Base-by-base conservation (phyloP, 2,113 vertebrate species). In the Rhinolophus ferrumequinum region DNA sequence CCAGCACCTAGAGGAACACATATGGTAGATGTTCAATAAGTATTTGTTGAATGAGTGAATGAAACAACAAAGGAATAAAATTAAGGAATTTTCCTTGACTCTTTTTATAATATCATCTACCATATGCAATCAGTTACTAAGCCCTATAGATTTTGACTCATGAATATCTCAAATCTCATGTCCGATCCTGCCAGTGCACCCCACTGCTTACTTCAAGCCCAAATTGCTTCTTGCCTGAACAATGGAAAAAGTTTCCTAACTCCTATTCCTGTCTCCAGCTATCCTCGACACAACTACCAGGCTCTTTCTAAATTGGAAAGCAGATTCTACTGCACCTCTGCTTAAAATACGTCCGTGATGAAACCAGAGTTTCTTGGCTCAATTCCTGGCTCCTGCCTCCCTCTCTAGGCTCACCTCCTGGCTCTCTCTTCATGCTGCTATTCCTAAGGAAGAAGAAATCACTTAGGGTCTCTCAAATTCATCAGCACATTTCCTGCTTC, bases 31-130 rank as follows among this genome's bases (percentile, higher is more conserved):
- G 14, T 30, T 83, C n/a, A 93, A 21, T 75, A 83, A 91, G 44
- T 70, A 91, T 66, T 93, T 93, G n/a, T 75, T 80, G 22, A 96
- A 33, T 69, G 47, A 82, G 54, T 80, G 52, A 80, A 81, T 73
- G 30, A 88, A 58, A 18, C 50, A 69, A 75, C 3, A 52, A 89
- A 94, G 62, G 70, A 60, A 79, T 47, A 60, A 72, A 89, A 90
- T 8, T 47, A 82, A 89, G 7, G 38, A 56, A 64, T 84, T 94
- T 90, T 76, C 33, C 50, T 94, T 88, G 35, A 83, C 28, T 62
- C 35, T 12, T 83, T 77, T 54, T 77, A 30, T 75, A 54, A 52
- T 88, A 19, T 67, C 52, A 94, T 77, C 30, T 96, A 72, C 38
- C 15, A 66, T 67, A 88, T 58, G 52, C 38, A 77, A 38, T 86